phyloP scores from a whole-genome alignment of 1,140 invertebrate genomes.

The Magallana gigas region DNA sequence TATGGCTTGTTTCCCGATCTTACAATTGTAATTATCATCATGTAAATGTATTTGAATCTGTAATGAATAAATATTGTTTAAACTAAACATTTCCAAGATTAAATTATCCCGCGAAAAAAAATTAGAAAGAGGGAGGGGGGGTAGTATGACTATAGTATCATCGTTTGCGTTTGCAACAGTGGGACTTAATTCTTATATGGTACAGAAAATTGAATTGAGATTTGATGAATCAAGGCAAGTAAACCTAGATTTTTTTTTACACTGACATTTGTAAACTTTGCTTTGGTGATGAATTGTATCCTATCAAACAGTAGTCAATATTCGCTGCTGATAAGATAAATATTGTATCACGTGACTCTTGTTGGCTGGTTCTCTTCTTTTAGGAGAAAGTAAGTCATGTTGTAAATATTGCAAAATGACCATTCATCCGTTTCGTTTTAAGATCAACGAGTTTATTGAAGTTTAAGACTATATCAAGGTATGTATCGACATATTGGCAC shows the following conservation, averaged over 20 bases:
- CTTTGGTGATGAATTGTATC: background rate
- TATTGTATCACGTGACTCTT: background rate
- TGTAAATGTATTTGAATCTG: too few relatives aligned
- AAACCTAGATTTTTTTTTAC: too few relatives aligned
- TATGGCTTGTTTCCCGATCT: too few relatives aligned
- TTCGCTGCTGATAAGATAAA: background rate
- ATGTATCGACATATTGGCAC: too few relatives aligned
- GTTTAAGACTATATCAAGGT: too few relatives aligned
- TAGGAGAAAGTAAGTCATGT: background rate
- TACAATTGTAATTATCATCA: too few relatives aligned
- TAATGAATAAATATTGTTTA: too few relatives aligned
- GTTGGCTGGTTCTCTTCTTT: background rate
- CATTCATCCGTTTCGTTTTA: background rate
- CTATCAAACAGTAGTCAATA: background rate
- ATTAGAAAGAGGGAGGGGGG: background rate
- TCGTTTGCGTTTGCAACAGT: background rate
- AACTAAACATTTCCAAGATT: background rate
- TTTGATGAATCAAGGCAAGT: too few relatives aligned
- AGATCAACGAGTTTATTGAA: too few relatives aligned
- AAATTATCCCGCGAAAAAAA: background rate
- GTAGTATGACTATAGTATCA: background rate
- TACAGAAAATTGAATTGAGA: too few relatives aligned
- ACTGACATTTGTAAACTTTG: too few relatives aligned
- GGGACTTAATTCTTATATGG: too few relatives aligned
- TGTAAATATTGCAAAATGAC: slow-evolving; percentile 29